These are phyloP conservation scores for Pangasius krempfi DNA, from an alignment of 2,797 vertebrate species.

Conservation along the genomic window DNA sequence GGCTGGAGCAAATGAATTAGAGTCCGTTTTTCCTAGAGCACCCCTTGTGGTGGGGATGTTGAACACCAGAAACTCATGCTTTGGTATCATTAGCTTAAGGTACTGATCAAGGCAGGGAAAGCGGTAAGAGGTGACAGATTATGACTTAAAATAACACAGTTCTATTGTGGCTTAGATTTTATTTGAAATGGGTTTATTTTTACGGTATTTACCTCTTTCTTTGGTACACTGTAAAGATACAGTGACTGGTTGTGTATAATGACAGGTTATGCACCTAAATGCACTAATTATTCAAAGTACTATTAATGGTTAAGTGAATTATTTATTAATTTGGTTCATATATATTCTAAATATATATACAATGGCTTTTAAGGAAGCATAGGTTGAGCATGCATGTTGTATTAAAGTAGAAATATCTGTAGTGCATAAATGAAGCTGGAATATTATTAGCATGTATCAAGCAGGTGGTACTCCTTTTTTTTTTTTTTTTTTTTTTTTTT, in stretches of 20 bases:
- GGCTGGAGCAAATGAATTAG: constrained; percentile 73
- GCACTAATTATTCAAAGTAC: constrained; percentile 19
- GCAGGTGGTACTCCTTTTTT: neutral
- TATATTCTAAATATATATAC: constrained; percentile 6
- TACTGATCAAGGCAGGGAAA: neutral
- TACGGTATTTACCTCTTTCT: neutral
- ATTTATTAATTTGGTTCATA: constrained; percentile 22
- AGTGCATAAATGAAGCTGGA: neutral
- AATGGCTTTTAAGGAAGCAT: neutral
- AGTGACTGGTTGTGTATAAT: neutral
- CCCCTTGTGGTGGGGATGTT: neutral
- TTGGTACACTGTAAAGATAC: too few species aligned
- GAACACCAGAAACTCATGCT: neutral
- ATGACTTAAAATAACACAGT: neutral
- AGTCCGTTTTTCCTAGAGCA: neutral
- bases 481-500: neutral
- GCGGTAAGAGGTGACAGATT: neutral
- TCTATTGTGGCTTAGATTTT: neutral
- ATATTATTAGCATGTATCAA: neutral
- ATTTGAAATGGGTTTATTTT: neutral
- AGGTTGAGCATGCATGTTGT: constrained; percentile 8
- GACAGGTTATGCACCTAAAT: neutral
- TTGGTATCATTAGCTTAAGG: constrained; percentile 1
- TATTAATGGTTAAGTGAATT: constrained; percentile 16
- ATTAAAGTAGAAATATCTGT: neutral